Percentiles rank a stretch among this genome's conserved stretches.
phyloP scores from a whole-genome alignment of 2,797 vertebrate species.

The Micromesistius poutassou region DNA sequence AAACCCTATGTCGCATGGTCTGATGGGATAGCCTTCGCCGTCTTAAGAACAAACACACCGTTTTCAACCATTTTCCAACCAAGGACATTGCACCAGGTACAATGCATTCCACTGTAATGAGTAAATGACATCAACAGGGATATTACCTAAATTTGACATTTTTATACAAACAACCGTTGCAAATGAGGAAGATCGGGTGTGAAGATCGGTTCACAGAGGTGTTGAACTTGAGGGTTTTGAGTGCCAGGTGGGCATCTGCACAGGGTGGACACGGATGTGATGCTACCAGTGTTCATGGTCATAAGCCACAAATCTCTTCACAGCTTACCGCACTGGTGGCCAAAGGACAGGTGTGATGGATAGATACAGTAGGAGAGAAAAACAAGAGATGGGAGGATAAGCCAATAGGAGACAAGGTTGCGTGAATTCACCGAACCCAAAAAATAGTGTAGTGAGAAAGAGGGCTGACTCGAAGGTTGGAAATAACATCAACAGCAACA shows the following conservation, averaged over 20 bases:
- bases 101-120: background rate
- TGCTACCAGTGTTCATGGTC: slow-evolving; percentile 32
- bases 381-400: slow-evolving; percentile 28
- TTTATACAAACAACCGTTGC: background rate
- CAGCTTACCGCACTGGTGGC: slow-evolving; percentile 31
- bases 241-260: background rate
- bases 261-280: slow-evolving; percentile 20
- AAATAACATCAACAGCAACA: background rate
- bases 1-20: background rate
- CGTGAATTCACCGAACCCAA: background rate
- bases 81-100: background rate
- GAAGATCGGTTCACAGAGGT: background rate
- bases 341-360: slow-evolving; percentile 47
- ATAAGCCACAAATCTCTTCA: slow-evolving; percentile 48
- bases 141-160: background rate
- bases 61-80: background rate
- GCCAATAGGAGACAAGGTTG: slow-evolving; percentile 10
- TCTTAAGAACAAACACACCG: background rate
- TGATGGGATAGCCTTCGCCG: too few species aligned
- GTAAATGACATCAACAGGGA: background rate
- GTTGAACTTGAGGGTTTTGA: background rate
- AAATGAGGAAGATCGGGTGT: too few species aligned
- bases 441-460: slow-evolving; percentile 10
- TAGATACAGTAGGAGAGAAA: slow-evolving; percentile 36
- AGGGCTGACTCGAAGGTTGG: slow-evolving; percentile 36